Conservation (phyloP, 2,888 invertebrate species). For the Plagodis dolabraria region DNA sequence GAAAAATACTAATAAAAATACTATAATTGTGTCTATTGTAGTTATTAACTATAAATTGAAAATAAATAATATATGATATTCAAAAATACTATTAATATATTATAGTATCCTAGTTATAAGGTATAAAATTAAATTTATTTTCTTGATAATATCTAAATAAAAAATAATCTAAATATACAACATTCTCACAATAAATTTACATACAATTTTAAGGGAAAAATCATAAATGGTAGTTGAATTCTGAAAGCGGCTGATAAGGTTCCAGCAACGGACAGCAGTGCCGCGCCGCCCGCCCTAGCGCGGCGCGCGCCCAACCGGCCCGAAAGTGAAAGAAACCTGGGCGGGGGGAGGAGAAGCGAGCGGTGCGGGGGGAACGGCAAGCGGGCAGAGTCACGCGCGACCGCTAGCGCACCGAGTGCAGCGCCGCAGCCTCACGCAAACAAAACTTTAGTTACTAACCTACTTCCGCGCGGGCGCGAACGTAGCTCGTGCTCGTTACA, state of each 20-base stretch:
- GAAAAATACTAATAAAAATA: no score
- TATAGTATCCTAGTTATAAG: no score
- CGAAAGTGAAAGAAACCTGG: constrained; percentile 77
- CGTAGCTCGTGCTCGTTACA: constrained; percentile 63
- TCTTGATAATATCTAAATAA: no score
- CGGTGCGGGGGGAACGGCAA: constrained; percentile 50
- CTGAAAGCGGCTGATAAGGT: constrained; percentile 14
- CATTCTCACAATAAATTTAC: no score
- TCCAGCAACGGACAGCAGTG: constrained; percentile 17
- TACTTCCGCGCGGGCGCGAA: constrained; percentile 84
- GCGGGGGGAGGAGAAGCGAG: constrained; percentile 52
- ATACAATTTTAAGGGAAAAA: background rate
- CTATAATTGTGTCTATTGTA: no score
- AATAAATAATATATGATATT: no score
- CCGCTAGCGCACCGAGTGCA: constrained; percentile 66
- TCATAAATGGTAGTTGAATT: constrained; percentile 1
- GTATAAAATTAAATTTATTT: no score
- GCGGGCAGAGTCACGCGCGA: constrained; percentile 57
- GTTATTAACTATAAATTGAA: no score
- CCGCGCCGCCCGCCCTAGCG: constrained; percentile 24
- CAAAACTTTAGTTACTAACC: constrained; percentile 85
- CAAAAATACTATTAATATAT: no score
- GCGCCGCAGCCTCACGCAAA: constrained; percentile 84
- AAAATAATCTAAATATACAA: no score
- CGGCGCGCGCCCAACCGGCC: constrained; percentile 35